phyloP scores from a whole-genome alignment of 2,888 invertebrate species.

The Ochropacha duplaris region DNA sequence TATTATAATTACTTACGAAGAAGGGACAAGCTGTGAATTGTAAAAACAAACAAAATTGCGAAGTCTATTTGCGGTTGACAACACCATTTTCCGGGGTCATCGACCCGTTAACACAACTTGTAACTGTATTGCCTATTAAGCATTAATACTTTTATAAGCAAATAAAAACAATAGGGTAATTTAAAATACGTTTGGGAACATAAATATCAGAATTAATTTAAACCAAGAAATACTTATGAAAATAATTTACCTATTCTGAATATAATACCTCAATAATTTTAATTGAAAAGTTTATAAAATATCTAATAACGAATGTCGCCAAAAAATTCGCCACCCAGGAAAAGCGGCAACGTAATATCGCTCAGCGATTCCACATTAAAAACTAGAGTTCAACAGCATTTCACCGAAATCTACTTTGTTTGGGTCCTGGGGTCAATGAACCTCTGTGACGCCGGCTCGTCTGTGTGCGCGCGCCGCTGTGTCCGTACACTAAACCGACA shows the following conservation, averaged over 20 bases:
- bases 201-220: neutral
- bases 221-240: neutral
- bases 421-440: slow-evolving; percentile 79
- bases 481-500: slow-evolving; percentile 49
- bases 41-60: slow-evolving; percentile 29
- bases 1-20: slow-evolving; percentile 1
- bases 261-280: too few species aligned
- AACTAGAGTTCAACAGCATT: slow-evolving; percentile 81
- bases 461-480: slow-evolving; percentile 68
- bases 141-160: neutral
- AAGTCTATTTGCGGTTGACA: slow-evolving; percentile 52
- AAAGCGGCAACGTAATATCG: slow-evolving; percentile 54
- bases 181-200: too few species aligned
- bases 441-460: slow-evolving; percentile 65
- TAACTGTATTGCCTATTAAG: slow-evolving; percentile 11
- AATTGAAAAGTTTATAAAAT: too few species aligned
- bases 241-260: neutral
- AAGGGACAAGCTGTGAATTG: slow-evolving; percentile 3
- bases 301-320: slow-evolving; percentile 41
- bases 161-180: too few species aligned
- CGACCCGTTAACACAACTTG: slow-evolving; percentile 53
- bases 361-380: slow-evolving; percentile 67
- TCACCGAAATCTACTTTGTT: slow-evolving; percentile 83
- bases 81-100: slow-evolving; percentile 70
- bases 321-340: slow-evolving; percentile 64